These are phyloP conservation scores for Megalops atlanticus DNA, from an alignment of 2,113 vertebrate species.

Conservation along the genomic window DNA sequence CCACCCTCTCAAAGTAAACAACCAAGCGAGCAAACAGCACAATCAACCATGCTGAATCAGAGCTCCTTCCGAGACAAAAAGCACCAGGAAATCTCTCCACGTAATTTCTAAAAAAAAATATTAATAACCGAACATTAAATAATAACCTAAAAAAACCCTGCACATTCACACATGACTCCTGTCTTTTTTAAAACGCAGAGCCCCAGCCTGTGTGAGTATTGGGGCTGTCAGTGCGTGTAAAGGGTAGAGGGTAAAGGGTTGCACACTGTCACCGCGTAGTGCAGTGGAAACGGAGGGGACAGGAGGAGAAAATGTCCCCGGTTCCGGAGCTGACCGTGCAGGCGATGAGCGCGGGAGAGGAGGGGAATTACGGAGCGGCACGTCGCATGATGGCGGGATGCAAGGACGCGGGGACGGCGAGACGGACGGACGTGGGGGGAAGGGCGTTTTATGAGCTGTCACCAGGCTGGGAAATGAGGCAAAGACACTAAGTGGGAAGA, in stretches of 20 bases:
- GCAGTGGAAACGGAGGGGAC: not conserved
- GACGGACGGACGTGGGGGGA: not conserved
- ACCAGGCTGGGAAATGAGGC: not conserved
- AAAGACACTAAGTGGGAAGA: not conserved
- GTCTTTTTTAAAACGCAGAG: not conserved
- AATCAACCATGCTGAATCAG: not conserved
- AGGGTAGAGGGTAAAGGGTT: not conserved
- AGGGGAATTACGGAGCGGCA: not conserved
- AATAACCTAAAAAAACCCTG: not conserved
- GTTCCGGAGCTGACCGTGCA: not conserved
- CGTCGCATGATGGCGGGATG: not conserved
- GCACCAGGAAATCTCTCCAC: not conserved
- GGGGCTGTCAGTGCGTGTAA: not conserved
- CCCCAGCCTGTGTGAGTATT: not conserved
- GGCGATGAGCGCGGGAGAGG: too few species aligned
- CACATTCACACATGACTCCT: not conserved
- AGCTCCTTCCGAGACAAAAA: not conserved
- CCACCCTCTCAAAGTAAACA: not conserved
- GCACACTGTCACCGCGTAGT: not conserved
- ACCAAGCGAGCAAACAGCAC: too few species aligned
- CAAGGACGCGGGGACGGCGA: not conserved
- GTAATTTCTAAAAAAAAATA: not conserved
- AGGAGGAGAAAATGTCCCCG: not conserved
- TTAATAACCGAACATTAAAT: not conserved
- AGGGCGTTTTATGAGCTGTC: not conserved